Conservation (phyloP, 53 echinoderm and acorn worm species). For the Crossaster papposus region DNA sequence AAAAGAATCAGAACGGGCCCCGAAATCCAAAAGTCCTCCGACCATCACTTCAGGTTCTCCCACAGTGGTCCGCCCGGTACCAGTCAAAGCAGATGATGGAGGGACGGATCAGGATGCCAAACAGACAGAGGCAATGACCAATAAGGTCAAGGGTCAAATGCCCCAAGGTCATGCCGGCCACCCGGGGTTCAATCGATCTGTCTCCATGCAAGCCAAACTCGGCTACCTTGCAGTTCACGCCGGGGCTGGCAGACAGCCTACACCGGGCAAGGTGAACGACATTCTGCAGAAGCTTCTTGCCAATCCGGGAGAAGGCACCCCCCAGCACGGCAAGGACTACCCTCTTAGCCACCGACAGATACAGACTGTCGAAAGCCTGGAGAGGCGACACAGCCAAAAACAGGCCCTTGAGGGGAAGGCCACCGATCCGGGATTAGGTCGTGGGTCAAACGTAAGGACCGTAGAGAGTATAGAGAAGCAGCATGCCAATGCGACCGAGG, state of each 20-base stretch:
- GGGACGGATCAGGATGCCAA: constrained; percentile 10
- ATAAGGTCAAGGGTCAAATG: constrained; percentile 41
- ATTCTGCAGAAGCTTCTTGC: constrained; percentile 72
- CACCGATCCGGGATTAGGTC: constrained; percentile 23
- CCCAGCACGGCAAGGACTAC: constrained; percentile 9
- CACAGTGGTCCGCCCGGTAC: constrained; percentile 72
- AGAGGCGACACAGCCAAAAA: constrained; percentile 42
- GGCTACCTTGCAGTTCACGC: constrained; percentile 24
- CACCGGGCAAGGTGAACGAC: constrained; percentile 4
- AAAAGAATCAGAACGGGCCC: constrained; percentile 32
- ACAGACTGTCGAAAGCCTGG: constrained; percentile 44
- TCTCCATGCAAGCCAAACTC: constrained; percentile 68
- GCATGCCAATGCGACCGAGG: constrained; percentile 50
- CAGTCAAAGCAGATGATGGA: constrained; percentile 68
- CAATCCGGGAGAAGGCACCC: constrained; percentile 28
- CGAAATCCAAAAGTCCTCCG: constrained; percentile 43
- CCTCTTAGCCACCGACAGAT: constrained; percentile 47
- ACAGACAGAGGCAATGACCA: constrained; percentile 46
- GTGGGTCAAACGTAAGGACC: constrained; percentile 61
- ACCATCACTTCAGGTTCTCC: constrained; percentile 40
- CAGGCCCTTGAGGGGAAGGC: constrained; percentile 14
- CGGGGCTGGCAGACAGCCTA: neutral
- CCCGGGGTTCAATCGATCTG: constrained; percentile 65
- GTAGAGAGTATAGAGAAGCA: constrained; percentile 87
- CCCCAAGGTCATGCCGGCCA: constrained; percentile 34